Conservation (phyloP, 2,113 vertebrate genomes). For the Gorilla gorilla region DNA sequence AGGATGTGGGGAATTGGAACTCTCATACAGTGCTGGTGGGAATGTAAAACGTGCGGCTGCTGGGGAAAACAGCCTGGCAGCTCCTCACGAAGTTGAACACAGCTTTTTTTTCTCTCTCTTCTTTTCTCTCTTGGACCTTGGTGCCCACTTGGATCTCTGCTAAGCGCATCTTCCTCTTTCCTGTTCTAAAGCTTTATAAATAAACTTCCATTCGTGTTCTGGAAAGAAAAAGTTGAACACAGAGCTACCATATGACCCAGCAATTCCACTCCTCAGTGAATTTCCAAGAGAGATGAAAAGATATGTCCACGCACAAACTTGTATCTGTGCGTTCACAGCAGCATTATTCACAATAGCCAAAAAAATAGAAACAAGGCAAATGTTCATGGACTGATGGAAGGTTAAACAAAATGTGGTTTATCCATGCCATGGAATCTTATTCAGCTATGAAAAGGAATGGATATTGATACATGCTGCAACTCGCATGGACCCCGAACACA, state of each 20-base stretch:
- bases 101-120: too few species aligned
- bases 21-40: fast-evolving
- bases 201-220: too few species aligned
- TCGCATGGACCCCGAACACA: not conserved
- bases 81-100: not conserved
- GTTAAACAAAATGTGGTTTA: not conserved
- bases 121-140: too few species aligned
- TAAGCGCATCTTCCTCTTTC: too few species aligned
- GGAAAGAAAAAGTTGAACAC: not conserved
- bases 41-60: fast-evolving
- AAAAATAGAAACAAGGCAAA: not conserved
- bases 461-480: not conserved
- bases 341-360: not conserved
- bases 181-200: too few species aligned
- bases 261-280: not conserved
- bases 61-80: not conserved
- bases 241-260: not conserved
- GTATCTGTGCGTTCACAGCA: fast-evolving
- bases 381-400: fast-evolving
- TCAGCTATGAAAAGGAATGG: not conserved
- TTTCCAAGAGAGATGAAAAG: not conserved
- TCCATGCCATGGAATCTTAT: fast-evolving
- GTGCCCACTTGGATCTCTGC: too few species aligned
- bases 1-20: not conserved
- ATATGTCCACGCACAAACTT: fast-evolving